Evolutionary conservation across 2,888 invertebrate species (phyloP), one percentile per base, ranked within the genome.

Genomic region (Entomobrya proxima): DNA sequence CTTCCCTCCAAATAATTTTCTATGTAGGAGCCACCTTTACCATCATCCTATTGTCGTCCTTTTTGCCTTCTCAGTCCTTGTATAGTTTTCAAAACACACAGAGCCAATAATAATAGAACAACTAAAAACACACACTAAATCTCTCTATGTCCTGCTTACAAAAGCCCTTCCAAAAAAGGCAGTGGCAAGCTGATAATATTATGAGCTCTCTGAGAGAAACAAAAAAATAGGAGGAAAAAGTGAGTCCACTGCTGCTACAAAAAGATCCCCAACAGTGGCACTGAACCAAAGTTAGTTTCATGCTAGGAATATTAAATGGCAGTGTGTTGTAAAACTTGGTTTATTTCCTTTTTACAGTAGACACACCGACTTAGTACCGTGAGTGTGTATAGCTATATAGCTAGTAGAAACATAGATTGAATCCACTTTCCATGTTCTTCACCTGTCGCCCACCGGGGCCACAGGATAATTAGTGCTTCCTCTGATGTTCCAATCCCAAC

Each of bases 361-460:
- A 58, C 74, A 40, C 40, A 40, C 11, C 47, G n/a, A 47, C 15
- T 15, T 13, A 13, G 15, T 47, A 47, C 15, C 47, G n/a, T 2
- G n/a, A 47, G 47, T n/a, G n/a, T 44, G 18, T 21, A 52, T 7
- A 52, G 30, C 11, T 13, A 32, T 40, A 58, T 58, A 76, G 18
- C 58, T 27, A 40, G 58, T 40, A 40, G 58, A 18, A 72, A 78
- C 55, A 76, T 74, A 76, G 58, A 81, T 82, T 82, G 86, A 86
- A 86, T 86, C 86, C 82, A 86, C 80, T 86, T 86, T 86, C 81
- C 86, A 86, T 86, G 86, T 82, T 86, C 77, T 86, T 86, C 86
- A 86, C 86, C 86, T 86, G 86, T 82, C 86, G 81, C 86, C 86
- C 86, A 82, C 86, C 81, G 64, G 86, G 86, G 86, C 86, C 86